These are phyloP conservation scores for Leptopilina drosophilae DNA, from an alignment of 2,888 invertebrate genomes.

Conservation along the genomic window DNA sequence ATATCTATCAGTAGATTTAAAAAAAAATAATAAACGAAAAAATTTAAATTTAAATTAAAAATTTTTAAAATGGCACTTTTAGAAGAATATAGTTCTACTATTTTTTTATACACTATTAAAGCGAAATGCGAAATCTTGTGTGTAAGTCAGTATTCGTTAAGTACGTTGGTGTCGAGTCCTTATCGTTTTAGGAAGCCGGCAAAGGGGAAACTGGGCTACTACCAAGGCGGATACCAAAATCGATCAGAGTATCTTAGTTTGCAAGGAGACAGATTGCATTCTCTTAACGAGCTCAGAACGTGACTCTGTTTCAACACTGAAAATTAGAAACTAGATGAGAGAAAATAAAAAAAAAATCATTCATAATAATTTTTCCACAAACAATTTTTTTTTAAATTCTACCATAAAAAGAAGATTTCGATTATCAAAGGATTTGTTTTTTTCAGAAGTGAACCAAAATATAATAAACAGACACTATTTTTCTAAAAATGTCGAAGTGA, in stretches of 20 bases:
- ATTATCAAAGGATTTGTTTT: no score
- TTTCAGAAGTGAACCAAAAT: no score
- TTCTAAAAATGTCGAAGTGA: no score
- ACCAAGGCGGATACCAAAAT: constrained; percentile 55
- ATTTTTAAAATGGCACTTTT: no score
- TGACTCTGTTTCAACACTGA: constrained; percentile 37
- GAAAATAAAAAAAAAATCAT: not conserved
- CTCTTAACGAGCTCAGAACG: constrained; percentile 52
- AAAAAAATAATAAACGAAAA: no score
- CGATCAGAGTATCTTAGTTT: constrained; percentile 54
- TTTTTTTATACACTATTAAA: not conserved
- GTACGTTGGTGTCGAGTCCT: constrained; percentile 54
- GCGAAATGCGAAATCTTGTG: constrained; percentile 15
- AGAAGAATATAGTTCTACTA: no score
- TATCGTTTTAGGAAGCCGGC: constrained; percentile 56
- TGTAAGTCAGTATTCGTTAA: constrained; percentile 55
- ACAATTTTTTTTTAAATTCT: no score
- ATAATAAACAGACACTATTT: no score
- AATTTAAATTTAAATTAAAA: no score
- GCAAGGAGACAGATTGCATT: constrained; percentile 54
- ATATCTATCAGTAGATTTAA: no score
- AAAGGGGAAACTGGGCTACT: constrained; percentile 55
- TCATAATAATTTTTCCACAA: no score
- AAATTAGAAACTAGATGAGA: not conserved
- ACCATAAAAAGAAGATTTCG: no score